These are phyloP conservation scores for Neodontobutis hainanensis DNA, from an alignment of 2,113 vertebrate genomes.

Conservation along the genomic window DNA sequence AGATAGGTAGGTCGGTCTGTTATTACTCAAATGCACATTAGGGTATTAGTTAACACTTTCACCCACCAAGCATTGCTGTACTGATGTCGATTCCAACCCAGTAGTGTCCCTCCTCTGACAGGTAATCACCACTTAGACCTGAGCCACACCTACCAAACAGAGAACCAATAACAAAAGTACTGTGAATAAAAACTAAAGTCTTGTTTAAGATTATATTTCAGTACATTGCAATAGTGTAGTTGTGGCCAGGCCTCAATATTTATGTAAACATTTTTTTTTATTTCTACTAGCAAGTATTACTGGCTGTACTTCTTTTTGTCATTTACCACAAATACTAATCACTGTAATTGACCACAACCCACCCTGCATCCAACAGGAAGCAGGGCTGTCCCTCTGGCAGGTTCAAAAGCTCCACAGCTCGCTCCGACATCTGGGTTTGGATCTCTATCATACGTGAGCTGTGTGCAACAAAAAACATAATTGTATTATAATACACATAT, in stretches of 20 bases:
- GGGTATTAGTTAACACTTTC: background rate
- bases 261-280: no score
- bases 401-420: constrained; percentile 89
- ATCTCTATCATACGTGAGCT: constrained; percentile 95
- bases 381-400: constrained; percentile 85
- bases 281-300: no score
- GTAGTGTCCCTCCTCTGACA: constrained; percentile 88
- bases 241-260: no score
- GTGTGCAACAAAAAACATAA: background rate
- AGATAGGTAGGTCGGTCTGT: no score
- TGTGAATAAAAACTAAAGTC: no score
- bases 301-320: background rate
- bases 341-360: constrained; percentile 25
- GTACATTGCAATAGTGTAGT: no score
- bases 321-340: background rate
- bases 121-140: constrained; percentile 91
- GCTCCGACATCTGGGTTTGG: constrained; percentile 92
- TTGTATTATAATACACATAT: background rate
- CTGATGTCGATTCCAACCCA: constrained; percentile 98
- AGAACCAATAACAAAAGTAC: background rate
- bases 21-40: background rate
- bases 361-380: constrained; percentile 93
- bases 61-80: constrained; percentile 91
- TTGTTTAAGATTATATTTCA: background rate
- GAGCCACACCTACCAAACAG: constrained; percentile 86